Evolutionary conservation across 1,140 invertebrate species (phyloP).

Genomic region (Trypoxylus dichotomus): DNA sequence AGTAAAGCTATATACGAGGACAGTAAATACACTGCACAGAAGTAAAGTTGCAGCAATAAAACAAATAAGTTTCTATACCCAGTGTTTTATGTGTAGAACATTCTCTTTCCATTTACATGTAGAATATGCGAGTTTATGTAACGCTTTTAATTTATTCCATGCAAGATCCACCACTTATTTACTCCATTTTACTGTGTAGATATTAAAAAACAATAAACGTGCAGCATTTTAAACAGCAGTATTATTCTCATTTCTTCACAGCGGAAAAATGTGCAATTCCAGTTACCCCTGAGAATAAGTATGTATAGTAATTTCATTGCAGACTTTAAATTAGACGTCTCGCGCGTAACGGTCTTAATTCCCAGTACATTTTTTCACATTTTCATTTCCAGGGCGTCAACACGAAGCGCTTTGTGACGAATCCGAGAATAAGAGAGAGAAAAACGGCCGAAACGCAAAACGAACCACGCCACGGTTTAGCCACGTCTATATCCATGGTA

Average conservation of each 20-base stretch:
- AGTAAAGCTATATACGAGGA: too few species aligned
- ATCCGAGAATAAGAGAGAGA: background rate
- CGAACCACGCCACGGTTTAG: background rate
- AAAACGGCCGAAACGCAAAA: background rate
- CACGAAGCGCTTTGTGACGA: background rate
- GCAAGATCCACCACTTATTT: too few species aligned
- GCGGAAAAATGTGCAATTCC: background rate
- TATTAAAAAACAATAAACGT: too few species aligned
- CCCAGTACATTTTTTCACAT: constrained; percentile 13
- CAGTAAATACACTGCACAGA: too few species aligned
- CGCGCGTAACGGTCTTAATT: background rate
- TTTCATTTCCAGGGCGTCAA: constrained; percentile 19
- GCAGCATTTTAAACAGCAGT: too few species aligned
- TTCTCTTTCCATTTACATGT: too few species aligned
- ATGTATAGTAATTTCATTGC: background rate
- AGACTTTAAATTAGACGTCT: background rate
- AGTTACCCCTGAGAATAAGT: background rate
- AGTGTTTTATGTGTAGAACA: too few species aligned
- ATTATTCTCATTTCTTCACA: background rate
- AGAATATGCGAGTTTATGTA: too few species aligned
- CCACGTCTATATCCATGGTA: background rate
- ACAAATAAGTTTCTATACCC: too few species aligned
- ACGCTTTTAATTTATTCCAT: too few species aligned
- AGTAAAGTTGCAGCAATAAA: too few species aligned
- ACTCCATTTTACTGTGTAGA: too few species aligned